These are phyloP conservation scores for Porites lobata DNA, from an alignment of 92 coral and sea anemone species.

Conservation along the genomic window DNA sequence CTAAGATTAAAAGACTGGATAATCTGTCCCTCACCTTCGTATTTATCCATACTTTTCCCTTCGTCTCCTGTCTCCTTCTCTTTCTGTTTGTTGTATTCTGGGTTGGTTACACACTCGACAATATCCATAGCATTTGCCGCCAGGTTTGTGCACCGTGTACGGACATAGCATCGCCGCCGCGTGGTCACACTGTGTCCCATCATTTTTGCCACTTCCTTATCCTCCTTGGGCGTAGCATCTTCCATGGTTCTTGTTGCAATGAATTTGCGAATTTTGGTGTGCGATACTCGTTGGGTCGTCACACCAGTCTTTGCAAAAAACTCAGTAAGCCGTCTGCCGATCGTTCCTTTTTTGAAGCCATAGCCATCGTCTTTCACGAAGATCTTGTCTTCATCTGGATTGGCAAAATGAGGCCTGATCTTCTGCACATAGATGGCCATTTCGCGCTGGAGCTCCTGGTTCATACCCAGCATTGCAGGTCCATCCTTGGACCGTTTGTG, in stretches of 20 bases:
- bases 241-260: not conserved
- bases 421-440: conserved; percentile 11
- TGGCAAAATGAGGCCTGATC: conserved; percentile 3
- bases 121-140: not conserved
- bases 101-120: not conserved
- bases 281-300: not conserved
- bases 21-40: no score
- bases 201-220: not conserved
- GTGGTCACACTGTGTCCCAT: not conserved
- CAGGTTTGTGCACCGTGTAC: no score
- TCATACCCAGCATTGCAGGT: conserved; percentile 19
- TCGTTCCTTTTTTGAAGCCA: not conserved
- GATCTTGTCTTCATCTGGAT: not conserved
- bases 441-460: not conserved
- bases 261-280: not conserved
- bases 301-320: conserved; percentile 29
- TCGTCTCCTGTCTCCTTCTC: no score
- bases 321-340: not conserved
- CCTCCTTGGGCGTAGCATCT: not conserved
- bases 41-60: no score
- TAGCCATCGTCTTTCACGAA: conserved; percentile 7
- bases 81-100: not conserved
- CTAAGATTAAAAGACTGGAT: no score
- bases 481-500: conserved; percentile 21
- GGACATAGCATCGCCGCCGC: not conserved